Base-by-base conservation (phyloP, 2,797 vertebrate species). In the Onychomys leucogaster region DNA sequence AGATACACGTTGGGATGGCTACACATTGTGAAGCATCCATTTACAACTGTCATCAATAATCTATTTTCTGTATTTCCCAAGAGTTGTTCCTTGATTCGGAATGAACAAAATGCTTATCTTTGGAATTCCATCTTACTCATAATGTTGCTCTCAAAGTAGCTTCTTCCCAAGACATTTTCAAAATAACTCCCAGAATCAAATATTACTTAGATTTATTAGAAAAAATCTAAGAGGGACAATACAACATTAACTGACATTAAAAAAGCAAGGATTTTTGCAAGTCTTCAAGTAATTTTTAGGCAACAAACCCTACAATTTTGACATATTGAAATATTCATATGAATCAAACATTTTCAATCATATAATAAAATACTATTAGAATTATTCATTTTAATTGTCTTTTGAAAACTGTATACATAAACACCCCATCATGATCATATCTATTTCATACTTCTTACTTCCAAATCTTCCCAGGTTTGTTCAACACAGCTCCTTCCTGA, bases 201-300 rank as follows among this genome's bases (percentile, higher is more conserved):
- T 78, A 52, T 2, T 34, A 49, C 71, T 83, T 86, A 69, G 41
- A 87, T 63, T 85, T 92, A 29, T 85, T 90, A 65, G 65, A 95
- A 75, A 41, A 0, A 29, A 57, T 6, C 21, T 37, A 32, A 75
- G 14, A 25, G 63, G 29, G 0, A 14, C 7, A 27, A 69, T 94
- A 46, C 2, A 52, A 52, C 73, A 65, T 9, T 63, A 92, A 61
- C 8, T 69, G 61, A 0, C 14, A 49, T 37, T 52, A 13, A 52
- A 61, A 73, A 93, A 83, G 14, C n/a, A 14, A 84, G 43, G 34
- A 43, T 84, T 87, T 77, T 89, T 5, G 49, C 80, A 23, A 43
- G 73, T 8, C 8, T 34, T 82, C 32, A 57, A 16, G 61, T 91
- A 69, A 73, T 69, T 86, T 78, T 52, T 80, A 29, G 34, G 55